Conservation (phyloP, 2,113 vertebrate genomes). For the Leucopsar rothschildi region DNA sequence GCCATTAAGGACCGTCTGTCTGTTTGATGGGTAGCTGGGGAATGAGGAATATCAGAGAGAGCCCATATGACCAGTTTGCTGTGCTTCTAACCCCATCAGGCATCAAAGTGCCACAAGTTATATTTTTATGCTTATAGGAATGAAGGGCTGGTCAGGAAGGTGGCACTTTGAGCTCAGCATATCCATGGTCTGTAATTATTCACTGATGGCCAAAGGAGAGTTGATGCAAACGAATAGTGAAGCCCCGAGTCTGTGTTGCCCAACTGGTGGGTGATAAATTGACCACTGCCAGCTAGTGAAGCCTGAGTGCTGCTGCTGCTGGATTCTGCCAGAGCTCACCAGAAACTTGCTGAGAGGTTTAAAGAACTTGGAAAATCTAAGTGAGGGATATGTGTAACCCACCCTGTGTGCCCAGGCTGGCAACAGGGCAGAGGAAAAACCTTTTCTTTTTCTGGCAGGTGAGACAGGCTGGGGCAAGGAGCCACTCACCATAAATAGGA, state of each 20-base stretch:
- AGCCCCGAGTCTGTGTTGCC: not conserved
- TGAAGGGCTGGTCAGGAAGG: not conserved
- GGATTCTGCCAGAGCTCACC: not conserved
- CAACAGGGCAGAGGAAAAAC: not conserved
- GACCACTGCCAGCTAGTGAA: not conserved
- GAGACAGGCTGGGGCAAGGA: not conserved
- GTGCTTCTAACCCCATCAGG: rapidly evolving
- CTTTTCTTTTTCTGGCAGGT: not conserved
- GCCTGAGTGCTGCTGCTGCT: not conserved
- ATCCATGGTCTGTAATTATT: not conserved
- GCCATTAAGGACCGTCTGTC: not conserved
- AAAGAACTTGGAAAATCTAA: not conserved
- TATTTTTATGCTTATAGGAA: not conserved
- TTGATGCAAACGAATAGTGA: not conserved
- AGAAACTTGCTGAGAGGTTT: not conserved
- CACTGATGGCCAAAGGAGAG: not conserved
- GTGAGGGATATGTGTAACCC: not conserved
- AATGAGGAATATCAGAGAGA: not conserved
- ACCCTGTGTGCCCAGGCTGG: not conserved
- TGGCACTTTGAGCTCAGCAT: not conserved
- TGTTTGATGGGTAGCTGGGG: not conserved
- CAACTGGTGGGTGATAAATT: rapidly evolving
- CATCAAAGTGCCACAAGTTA: not conserved
- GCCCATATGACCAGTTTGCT: no score
- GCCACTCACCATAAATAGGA: rapidly evolving